Base-by-base conservation (phyloP, 2,797 vertebrate genomes). In the Myotis pilosus region DNA sequence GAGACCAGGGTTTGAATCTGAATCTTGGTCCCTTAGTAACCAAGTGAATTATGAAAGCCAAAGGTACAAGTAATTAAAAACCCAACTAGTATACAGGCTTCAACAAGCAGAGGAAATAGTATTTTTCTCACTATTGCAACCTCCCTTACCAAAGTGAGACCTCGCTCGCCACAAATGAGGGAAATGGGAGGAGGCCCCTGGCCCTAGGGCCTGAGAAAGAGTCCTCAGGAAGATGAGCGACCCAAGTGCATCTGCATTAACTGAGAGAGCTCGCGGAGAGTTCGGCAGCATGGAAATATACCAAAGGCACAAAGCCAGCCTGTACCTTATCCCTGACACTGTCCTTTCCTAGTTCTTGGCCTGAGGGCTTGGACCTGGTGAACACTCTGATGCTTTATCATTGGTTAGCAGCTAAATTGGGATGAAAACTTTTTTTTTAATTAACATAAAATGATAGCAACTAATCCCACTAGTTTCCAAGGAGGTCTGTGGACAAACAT, bases 401-500 rank as follows among this genome's bases (percentile, higher is more conserved):
- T 69, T 81, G 88, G 53, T 23, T 28, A 62, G 47, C 33, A 79
- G 75, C 76, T 91, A 81, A 49, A 72, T 0, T 87, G 33, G 51
- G 60, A 75, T 86, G 60, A 28, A 72, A 68, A 72, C 41, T n/a
- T 49, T 69, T 49, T 69, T 75, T 80, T 82, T 57, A 83, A 51
- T 72, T 78, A 71, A 83, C 36, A 25, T 22, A 33, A 76, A 89
- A 75, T 36, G 69, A 92, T 47, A 69, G 89, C 19, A 93, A 74
- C 74, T 25, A 55, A 93, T 81, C 76, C 76, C 71, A 28, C 88
- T 6, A 72, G 71, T 38, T 68, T 86, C 38, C 51, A 30, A 89
- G 66, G 82, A 93, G 79, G 90, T 53, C 90, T 92, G n/a, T 81
- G n/a, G 49, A 95, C 93, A 95, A 97, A 87, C 36, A 84, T 36